Base-by-base conservation (phyloP, 2,888 invertebrate genomes). In the Fragum sueziense region DNA sequence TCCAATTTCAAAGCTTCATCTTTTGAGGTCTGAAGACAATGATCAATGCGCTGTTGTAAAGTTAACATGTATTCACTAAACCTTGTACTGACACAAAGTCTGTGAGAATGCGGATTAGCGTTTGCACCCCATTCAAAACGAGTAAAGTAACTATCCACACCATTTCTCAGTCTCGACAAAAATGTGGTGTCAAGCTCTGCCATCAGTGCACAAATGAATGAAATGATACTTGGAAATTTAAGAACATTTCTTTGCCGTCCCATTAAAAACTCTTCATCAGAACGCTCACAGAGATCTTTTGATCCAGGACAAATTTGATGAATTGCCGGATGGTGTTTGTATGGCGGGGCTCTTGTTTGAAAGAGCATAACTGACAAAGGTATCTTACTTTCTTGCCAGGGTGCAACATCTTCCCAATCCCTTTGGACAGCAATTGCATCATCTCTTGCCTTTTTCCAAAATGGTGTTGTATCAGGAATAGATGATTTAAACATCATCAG, bases 241-340 rank as follows among this genome's bases (percentile, higher is more conserved):
- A 52, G 52, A 52, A 52, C 52, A 52, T 52, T 52, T 52, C 52
- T 52, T 52, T n/a, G 52, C 20, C 52, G 52, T n/a, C 52, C 52
- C 20, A n/a, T 4, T 20, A 52, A 6, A 20, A 52, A 52, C 22
- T 52, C 52, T 52, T 52, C 52, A 22, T 52, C 52, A 52, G 20
- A 11, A 6, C 52, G 11, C 52, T n/a, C n/a, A 41, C 9, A 41
- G 41, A 41, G 17, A 41, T 9, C 41, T 17, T 41, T 17, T 41
- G 41, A 9, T 11, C 17, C 41, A 41, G 41, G 41, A 41, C 41
- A 41, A 41, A 41, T 9, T 11, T 41, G 41, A 22, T 52, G 52
- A n/a, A 52, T 20, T 11, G 52, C 7, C 4, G 7, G 52, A 22
- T 20, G 7, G 52, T 52, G n/a, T 17, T 52, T 52, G 22, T 52